Base-by-base conservation (phyloP, 2,797 vertebrate genomes). In the Tauraco hartlaubi region DNA sequence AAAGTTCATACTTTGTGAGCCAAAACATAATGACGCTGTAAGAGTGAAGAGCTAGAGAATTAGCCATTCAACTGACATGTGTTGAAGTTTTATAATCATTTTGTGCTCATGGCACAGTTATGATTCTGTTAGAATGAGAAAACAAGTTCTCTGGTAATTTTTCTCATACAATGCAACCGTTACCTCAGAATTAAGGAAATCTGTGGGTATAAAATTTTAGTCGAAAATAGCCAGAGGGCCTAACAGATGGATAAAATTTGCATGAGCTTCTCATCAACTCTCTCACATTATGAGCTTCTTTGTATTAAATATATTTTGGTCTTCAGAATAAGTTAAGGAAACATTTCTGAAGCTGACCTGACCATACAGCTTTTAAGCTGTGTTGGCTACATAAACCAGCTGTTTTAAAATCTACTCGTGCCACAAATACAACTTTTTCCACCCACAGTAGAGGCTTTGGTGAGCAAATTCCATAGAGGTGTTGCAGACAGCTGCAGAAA, bases 401-500 rank as follows among this genome's bases (percentile, higher is more conserved):
- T 89, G 78, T 72, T 93, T 83, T 94, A 91, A 90, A 31, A 91
- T 87, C 81, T 54, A 79, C 13, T 26, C 2, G 0, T 93, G 74
- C 26, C 71, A 79, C 91, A 92, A 72, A 68, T 19, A 54, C 62
- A 89, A 59, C 16, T 92, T 88, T 77, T 85, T 72, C 58, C 37
- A 75, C 23, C 54, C 35, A 68, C 15, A 46, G 49, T 13, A 74
- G 37, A 79, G 26, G 33, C 26, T 93, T 49, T 54, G 54, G 74
- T 77, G n/a, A 87, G 64, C 18, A 51, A 77, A 90, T 83, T 85
- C 55, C 43, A 87, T 23, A 62, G 62, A 90, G 25, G 43, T 85
- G 85, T 71, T 58, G 58, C 88, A 95, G 81, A 85, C 43, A 81
- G 75, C 39, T 94, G 79, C 54, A 90, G 58, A 85, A 83, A 71